phyloP scores from a whole-genome alignment of 2,888 invertebrate species.

The Eucriotettix oculatus region DNA sequence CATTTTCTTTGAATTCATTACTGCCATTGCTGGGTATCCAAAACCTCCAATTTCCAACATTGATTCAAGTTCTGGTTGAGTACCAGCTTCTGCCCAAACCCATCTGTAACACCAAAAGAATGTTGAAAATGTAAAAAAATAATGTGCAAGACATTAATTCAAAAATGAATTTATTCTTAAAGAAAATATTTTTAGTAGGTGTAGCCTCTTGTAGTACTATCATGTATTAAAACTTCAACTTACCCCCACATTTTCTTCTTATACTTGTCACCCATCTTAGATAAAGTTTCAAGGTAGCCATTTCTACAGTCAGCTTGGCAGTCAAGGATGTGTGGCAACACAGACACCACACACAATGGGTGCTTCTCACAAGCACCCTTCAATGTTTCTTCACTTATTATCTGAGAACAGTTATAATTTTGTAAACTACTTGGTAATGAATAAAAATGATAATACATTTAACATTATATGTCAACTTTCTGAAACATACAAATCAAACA shows the following conservation, averaged over 20 bases:
- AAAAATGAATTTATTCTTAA: not conserved
- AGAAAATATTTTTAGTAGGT: not conserved
- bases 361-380: constrained; percentile 66
- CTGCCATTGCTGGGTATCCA: constrained; percentile 97
- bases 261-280: constrained; percentile 48
- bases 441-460: not conserved
- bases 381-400: constrained; percentile 41
- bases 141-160: not conserved
- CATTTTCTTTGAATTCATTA: constrained; percentile 90
- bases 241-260: constrained; percentile 86
- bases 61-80: constrained; percentile 69
- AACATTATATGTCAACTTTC: too few relatives aligned
- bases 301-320: constrained; percentile 48
- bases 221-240: not conserved
- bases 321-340: constrained; percentile 90
- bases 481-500: too few relatives aligned
- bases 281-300: constrained; percentile 57
- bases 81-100: constrained; percentile 89
- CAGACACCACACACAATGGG: constrained; percentile 79
- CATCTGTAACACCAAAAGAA: constrained; percentile 29
- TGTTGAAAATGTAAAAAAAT: too few relatives aligned
- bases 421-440: not conserved
- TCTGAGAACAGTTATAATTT: constrained; percentile 17
- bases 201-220: not conserved
- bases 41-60: constrained; percentile 91